Conservation (phyloP, 2,888 invertebrate genomes). For the Thalpophila matura region DNA sequence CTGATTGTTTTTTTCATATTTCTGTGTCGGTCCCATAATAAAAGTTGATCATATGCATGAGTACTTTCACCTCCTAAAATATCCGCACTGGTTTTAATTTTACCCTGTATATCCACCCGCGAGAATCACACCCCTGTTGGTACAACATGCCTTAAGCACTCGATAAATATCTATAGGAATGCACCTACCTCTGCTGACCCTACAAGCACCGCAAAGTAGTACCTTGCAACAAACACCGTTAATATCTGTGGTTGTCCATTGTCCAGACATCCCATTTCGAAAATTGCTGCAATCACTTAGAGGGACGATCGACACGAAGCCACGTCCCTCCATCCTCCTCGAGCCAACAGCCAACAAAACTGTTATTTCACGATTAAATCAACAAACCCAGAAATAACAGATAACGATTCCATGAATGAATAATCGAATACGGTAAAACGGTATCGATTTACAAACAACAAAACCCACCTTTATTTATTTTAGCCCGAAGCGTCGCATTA, state of each 20-base stretch:
- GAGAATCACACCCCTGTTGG: too few relatives aligned
- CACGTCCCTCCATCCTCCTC: slow-evolving; percentile 38
- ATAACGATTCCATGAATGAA: slow-evolving; percentile 57
- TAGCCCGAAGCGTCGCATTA: slow-evolving; percentile 77
- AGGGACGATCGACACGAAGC: slow-evolving; percentile 35
- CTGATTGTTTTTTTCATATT: too few relatives aligned
- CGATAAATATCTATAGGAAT: slow-evolving; percentile 24
- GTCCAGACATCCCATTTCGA: slow-evolving; percentile 54
- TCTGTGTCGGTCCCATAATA: too few relatives aligned
- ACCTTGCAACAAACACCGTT: slow-evolving; percentile 47
- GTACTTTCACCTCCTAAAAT: too few relatives aligned
- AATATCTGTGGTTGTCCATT: slow-evolving; percentile 54
- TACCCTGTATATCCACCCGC: too few relatives aligned
- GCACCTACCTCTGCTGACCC: slow-evolving; percentile 28
- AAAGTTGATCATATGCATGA: too few relatives aligned
- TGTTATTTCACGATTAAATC: slow-evolving; percentile 57
- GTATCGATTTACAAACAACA: slow-evolving; percentile 64
- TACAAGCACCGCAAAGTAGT: slow-evolving; percentile 44
- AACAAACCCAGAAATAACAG: slow-evolving; percentile 58
- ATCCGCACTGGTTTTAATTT: too few relatives aligned
- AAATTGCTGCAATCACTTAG: slow-evolving; percentile 57
- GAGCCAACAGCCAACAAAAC: slow-evolving; percentile 48
- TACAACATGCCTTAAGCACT: background rate
- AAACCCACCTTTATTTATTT: slow-evolving; percentile 70
- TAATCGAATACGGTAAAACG: slow-evolving; percentile 64